Evolutionary conservation across 1,140 invertebrate genomes (phyloP), one percentile per base, ranked within the genome.

Genomic region (Heterodera carotae): DNA sequence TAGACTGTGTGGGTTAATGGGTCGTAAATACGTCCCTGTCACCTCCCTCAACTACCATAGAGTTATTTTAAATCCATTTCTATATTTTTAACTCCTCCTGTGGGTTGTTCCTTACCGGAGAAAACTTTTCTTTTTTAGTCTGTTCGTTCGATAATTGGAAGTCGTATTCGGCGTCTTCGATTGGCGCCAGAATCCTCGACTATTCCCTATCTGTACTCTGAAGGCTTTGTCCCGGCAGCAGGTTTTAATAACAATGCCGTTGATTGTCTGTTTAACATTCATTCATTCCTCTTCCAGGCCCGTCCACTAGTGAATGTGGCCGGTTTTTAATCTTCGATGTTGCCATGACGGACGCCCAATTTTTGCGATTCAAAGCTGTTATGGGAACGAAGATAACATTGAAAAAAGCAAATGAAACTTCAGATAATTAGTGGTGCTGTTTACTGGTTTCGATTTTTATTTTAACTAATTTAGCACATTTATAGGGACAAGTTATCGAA

Each of bases 301-400:
- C 81, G 10, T 39, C 27, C 39, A 27, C 36, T 15, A 62, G 59
- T 36, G 82, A 85, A 33, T 82, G 83, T 27, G 81, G 81, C 18
- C 27, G 71, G 22, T 67, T 74, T 76, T 64, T 83, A 34, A 56
- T 79, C 34, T 85, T 85, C 59, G 75, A 83, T 73, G 72, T 85
- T 29, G n/a, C 56, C 15, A 84, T 83, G 82, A 83, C 75, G 27
- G 71, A 83, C 60, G 60, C 77, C 18, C 82, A 83, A 75, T 62
- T 83, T 56, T 60, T 69, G 6, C 78, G 69, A 43, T 79, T 79
- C 43, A 33, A 81, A 48, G 33, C 74, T 29, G 64, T 29, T 15
- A n/a, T 39, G 25, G 75, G 56, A 33, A 25, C 22, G 8, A 78
- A 78, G 27, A 74, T 62, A 25, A 72, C 0, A 29, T 48, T 39